These are phyloP conservation scores for Delphinus delphis DNA, from an alignment of 2,113 vertebrate species.

Conservation along the genomic window DNA sequence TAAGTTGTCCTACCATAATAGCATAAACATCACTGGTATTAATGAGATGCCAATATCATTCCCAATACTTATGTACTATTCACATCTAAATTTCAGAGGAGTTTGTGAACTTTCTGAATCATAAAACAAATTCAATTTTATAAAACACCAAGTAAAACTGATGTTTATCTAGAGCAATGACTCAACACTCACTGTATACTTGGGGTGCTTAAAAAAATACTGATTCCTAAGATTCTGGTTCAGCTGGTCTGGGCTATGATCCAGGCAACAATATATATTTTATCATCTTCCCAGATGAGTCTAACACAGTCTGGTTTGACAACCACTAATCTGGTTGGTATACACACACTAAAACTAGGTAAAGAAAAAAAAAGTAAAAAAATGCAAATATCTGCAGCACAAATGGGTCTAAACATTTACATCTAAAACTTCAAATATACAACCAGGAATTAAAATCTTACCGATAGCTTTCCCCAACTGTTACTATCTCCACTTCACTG, in stretches of 20 bases:
- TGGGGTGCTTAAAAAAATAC: neutral
- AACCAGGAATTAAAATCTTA: conserved; percentile 76
- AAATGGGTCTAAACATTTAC: conserved; percentile 7
- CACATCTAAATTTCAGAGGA: conserved; percentile 27
- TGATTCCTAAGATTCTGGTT: neutral
- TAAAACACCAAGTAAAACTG: conserved; percentile 28
- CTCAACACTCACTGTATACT: neutral
- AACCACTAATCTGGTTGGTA: neutral
- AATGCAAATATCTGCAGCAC: neutral
- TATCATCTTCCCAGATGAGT: neutral
- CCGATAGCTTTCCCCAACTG: conserved; percentile 97
- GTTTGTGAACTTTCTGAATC: neutral
- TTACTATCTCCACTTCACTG: conserved; percentile 99
- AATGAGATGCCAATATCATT: neutral
- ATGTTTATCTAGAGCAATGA: neutral
- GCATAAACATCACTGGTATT: neutral
- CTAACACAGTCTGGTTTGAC: neutral
- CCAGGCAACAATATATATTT: neutral
- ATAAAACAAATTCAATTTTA: conserved; percentile 2
- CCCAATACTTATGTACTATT: neutral
- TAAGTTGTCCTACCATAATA: neutral
- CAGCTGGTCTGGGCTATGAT: neutral
- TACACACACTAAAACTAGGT: neutral
- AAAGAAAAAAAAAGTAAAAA: neutral
- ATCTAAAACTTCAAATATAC: conserved; percentile 23